Evolutionary conservation across 2,113 vertebrate species (phyloP).

Genomic region (Upupa epops): DNA sequence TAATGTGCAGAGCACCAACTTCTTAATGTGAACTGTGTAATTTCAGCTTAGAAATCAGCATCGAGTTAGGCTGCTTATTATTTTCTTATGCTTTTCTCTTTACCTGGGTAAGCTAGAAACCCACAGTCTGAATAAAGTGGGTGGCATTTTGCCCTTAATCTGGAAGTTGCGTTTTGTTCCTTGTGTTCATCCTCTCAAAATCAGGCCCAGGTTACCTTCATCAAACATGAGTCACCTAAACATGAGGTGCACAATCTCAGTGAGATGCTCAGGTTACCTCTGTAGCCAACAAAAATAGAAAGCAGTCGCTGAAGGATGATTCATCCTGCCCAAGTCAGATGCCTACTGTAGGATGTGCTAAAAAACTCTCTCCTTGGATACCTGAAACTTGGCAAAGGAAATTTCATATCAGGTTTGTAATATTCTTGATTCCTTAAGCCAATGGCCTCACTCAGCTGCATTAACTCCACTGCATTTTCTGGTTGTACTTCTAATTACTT

Average conservation of each 20-base stretch:
- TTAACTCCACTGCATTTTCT: not conserved
- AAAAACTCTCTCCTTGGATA: not conserved
- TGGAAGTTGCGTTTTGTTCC: not conserved
- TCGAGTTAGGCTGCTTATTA: not conserved
- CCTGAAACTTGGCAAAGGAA: not conserved
- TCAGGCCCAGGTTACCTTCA: not conserved
- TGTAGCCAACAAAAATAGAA: not conserved
- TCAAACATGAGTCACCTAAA: not conserved
- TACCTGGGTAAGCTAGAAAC: not conserved
- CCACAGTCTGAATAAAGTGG: not conserved
- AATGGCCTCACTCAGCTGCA: not conserved
- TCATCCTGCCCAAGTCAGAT: not conserved
- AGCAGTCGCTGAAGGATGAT: not conserved
- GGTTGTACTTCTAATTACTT: slow-evolving; percentile 8
- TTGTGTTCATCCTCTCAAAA: not conserved
- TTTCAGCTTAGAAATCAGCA: not conserved
- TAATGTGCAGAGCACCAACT: rapidly evolving
- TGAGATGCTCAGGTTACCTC: not conserved
- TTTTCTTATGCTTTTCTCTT: not conserved
- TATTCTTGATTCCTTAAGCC: not conserved
- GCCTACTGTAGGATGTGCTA: not conserved
- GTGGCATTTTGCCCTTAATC: not conserved
- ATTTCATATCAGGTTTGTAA: not conserved
- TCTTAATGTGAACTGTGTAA: not conserved
- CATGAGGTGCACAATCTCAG: not conserved